Conservation (phyloP, 2,888 invertebrate genomes). For the Sarcophaga caerulescens region DNA sequence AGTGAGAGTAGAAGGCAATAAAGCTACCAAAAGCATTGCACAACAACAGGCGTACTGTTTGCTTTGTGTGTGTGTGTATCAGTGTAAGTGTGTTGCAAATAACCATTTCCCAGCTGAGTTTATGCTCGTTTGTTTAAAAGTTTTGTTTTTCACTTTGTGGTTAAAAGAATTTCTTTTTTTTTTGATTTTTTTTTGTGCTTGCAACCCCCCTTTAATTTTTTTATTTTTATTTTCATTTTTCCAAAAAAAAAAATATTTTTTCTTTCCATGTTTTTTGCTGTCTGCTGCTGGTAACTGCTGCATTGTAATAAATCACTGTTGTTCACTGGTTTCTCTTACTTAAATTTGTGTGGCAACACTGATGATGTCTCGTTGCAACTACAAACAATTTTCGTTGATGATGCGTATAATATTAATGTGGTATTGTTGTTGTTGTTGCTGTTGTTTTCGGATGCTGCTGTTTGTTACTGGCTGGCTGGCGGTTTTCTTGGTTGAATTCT, state of each 20-base stretch:
- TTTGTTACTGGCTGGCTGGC: slow-evolving; percentile 39
- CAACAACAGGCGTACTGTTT: slow-evolving; percentile 45
- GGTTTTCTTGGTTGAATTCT: slow-evolving; percentile 55
- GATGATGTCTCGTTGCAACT: slow-evolving; percentile 60
- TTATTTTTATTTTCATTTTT: not conserved
- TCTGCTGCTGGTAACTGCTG: slow-evolving; percentile 62
- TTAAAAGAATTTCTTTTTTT: slow-evolving; percentile 3
- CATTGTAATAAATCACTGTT: slow-evolving; percentile 75
- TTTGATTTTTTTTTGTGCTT: slow-evolving; percentile 18
- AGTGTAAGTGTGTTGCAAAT: not conserved
- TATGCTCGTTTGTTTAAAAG: slow-evolving; percentile 36
- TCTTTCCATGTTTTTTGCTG: slow-evolving; percentile 54
- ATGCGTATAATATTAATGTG: slow-evolving; percentile 65
- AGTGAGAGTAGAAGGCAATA: slow-evolving; percentile 4
- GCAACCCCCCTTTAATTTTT: not conserved
- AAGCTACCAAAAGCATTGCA: slow-evolving; percentile 45
- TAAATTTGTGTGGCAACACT: slow-evolving; percentile 63
- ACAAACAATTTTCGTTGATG: slow-evolving; percentile 63
- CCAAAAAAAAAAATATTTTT: not conserved
- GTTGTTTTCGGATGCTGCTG: slow-evolving; percentile 26
- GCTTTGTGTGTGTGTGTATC: not conserved
- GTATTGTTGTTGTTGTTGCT: slow-evolving; percentile 37
- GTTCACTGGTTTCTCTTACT: slow-evolving; percentile 60
- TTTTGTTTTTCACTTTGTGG: slow-evolving; percentile 55
- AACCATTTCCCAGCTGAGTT: slow-evolving; percentile 31